Evolutionary conservation across 2,888 invertebrate genomes (phyloP).

Genomic region (Dioctria rufipes): DNA sequence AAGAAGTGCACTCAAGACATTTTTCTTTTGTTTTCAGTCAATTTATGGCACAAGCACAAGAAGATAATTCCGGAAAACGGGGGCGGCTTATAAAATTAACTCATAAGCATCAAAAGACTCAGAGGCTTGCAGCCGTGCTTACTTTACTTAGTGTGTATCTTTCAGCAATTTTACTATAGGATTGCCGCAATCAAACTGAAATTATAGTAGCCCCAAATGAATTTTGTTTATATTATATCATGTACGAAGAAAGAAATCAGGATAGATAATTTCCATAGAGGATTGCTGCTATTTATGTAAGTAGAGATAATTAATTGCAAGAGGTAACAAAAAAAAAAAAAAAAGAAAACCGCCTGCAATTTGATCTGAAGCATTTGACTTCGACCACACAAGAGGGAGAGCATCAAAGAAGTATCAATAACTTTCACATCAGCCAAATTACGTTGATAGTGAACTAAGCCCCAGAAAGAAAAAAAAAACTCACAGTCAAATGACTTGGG

Average conservation of each 20-base stretch:
- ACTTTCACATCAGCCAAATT: constrained; percentile 3
- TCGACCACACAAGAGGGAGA: constrained; percentile 12
- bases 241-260: not conserved
- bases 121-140: constrained; percentile 1
- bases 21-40: constrained; percentile 40
- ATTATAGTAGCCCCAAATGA: not conserved
- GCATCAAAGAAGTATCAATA: constrained; percentile 11
- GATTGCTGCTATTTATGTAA: not conserved
- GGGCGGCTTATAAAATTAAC: constrained; percentile 59
- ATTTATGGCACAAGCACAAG: constrained; percentile 29
- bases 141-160: constrained; percentile 4
- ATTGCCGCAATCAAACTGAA: constrained; percentile 24
- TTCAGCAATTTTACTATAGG: constrained; percentile 18
- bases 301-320: not conserved
- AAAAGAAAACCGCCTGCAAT: not conserved
- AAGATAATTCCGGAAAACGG: constrained; percentile 59
- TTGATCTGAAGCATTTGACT: not conserved
- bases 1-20: constrained; percentile 23
- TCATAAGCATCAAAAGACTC: constrained; percentile 47
- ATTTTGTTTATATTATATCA: not conserved
- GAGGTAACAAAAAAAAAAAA: not conserved
- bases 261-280: constrained; percentile 1
- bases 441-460: too few relatives aligned
- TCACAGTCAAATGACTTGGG: not conserved
- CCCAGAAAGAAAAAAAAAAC: too few relatives aligned